These are phyloP conservation scores for Tolmerus cingulatus DNA, from an alignment of 2,888 invertebrate species.

Conservation along the genomic window DNA sequence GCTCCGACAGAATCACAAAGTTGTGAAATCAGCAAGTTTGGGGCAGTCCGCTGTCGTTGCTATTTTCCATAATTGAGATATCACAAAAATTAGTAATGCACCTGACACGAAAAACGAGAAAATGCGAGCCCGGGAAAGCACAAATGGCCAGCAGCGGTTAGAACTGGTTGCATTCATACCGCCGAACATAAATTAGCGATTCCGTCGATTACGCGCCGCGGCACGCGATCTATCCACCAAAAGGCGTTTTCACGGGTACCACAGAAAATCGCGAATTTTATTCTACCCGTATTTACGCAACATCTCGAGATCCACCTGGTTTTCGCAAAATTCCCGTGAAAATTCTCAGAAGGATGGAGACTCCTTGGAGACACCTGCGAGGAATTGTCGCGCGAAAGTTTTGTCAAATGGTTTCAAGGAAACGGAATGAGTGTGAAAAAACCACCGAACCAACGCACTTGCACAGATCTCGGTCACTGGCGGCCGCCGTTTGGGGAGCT, in stretches of 20 bases:
- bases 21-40: neutral
- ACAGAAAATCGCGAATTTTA: neutral
- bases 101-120: neutral
- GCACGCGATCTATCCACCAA: slow-evolving; percentile 6
- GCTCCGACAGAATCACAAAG: neutral
- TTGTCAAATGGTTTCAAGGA: slow-evolving; percentile 13
- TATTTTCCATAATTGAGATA: neutral
- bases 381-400: neutral
- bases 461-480: neutral
- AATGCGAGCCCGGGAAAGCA: neutral
- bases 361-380: neutral
- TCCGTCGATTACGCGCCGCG: neutral
- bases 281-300: neutral
- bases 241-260: neutral
- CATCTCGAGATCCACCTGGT: neutral
- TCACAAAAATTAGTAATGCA: neutral
- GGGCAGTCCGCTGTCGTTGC: neutral
- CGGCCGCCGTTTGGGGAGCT: slow-evolving; percentile 8
- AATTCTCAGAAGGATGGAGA: neutral
- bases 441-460: slow-evolving; percentile 2
- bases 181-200: neutral
- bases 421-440: slow-evolving; percentile 6
- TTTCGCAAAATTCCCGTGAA: neutral
- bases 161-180: neutral
- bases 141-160: neutral